phyloP scores from a whole-genome alignment of 1,140 invertebrate species.

The Trinorchestia longiramus region DNA sequence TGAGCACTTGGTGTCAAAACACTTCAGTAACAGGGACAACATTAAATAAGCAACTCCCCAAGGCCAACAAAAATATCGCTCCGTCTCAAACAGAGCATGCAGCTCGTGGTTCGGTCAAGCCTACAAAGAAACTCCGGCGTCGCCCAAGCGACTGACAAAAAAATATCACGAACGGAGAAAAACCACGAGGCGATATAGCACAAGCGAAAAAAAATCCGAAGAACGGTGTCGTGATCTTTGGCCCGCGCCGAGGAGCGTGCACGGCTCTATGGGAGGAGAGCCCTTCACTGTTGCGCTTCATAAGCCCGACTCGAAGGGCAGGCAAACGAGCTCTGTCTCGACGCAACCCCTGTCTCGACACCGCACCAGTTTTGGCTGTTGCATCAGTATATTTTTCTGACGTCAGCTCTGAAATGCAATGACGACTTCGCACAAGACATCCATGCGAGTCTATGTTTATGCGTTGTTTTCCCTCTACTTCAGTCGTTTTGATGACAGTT shows the following conservation, averaged over 20 bases:
- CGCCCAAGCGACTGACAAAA: neutral
- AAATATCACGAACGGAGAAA: neutral
- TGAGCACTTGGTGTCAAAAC: neutral
- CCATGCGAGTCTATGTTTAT: neutral
- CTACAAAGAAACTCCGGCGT: constrained; percentile 23
- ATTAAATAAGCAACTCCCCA: neutral
- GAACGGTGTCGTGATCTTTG: constrained; percentile 45
- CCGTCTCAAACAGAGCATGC: neutral
- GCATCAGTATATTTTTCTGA: neutral
- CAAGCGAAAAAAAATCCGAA: neutral
- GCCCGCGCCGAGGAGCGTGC: neutral
- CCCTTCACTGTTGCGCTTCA: constrained; percentile 8
- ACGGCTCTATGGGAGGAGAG: neutral
- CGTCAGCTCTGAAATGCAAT: neutral
- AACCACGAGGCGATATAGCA: constrained; percentile 12
- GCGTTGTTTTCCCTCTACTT: neutral
- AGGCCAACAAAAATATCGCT: neutral
- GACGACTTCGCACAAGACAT: neutral
- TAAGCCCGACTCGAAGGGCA: neutral
- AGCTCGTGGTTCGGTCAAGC: neutral
- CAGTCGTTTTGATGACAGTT: neutral
- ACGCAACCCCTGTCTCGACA: neutral
- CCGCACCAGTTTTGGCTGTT: neutral
- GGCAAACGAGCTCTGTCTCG: neutral
- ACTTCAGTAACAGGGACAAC: neutral